Base-by-base conservation (phyloP, 2,113 vertebrate species). In the Zosterops borbonicus region DNA sequence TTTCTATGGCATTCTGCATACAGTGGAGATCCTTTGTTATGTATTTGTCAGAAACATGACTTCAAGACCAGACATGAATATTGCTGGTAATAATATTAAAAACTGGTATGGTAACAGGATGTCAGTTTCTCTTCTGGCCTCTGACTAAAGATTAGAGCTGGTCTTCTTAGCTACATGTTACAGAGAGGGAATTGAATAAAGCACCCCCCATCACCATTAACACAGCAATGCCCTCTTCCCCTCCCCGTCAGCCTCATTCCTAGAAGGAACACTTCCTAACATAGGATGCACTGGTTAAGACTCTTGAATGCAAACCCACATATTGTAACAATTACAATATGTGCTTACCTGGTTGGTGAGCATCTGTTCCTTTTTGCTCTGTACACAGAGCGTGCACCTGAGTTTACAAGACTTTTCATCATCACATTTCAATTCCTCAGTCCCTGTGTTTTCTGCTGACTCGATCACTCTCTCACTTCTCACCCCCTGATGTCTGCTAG, bases 321-420 rank as follows among this genome's bases (percentile, higher is more conserved):
- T 42, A 14, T 0, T 11, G 1, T 50, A 70, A 63, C 39, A 15
- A 59, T 24, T 69, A 60, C 24, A 22, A 8, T n/a, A 71, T 21
- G 29, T 80, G 60, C 39, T 35, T 67, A 71, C 35, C 25, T 58
- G 31, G 5, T 17, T 11, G 11, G 35, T 37, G 22, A 90, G 25
- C 41, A 80, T 21, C 62, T 64, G 8, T 53, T 73, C 19, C 42
- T 58, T 52, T 85, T 22, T 49, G 50, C 63, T 64, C 44, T 70
- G 33, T 28, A 62, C 35, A 53, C 8, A 35, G 16, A 31, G 46
- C 0, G 4, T 13, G 9, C 31, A 62, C 14, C 0, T 17, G 39
- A 82, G 29, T 13, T 64, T 24, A 50, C 41, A 73, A 58, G 14
- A 84, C 14, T 14, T 39, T 73, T 14, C 0, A 2, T 35, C 65